Evolutionary conservation across 2,113 vertebrate species (phyloP).

Genomic region (Vombatus ursinus): DNA sequence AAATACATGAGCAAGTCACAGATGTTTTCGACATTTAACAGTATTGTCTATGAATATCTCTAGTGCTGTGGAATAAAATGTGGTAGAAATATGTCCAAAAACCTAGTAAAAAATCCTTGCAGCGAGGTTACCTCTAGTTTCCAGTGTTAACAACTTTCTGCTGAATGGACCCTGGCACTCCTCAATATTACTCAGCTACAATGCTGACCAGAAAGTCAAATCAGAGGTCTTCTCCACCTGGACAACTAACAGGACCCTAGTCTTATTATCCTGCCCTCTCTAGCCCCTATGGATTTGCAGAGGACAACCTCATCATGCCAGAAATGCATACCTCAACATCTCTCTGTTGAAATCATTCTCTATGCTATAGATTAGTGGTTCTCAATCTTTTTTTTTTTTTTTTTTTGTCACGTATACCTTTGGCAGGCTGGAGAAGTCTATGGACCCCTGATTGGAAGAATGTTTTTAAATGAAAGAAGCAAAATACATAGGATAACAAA

Average conservation of each 20-base stretch:
- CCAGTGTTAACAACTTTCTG: neutral
- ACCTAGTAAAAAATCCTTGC: neutral
- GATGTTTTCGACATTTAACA: conserved; percentile 59
- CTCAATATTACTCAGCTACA: conserved; percentile 23
- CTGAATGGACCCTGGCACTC: conserved; percentile 2
- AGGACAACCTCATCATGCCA: neutral
- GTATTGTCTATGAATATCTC: conserved; percentile 41
- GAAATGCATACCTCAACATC: neutral
- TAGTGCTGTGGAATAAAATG: conserved; percentile 10
- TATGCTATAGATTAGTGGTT: neutral
- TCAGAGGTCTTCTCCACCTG: neutral
- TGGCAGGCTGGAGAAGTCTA: neutral
- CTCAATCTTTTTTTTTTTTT: neutral
- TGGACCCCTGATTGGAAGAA: neutral
- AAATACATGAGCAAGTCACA: conserved; percentile 54
- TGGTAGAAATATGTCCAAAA: conserved; percentile 19
- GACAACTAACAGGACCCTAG: conserved; percentile 3
- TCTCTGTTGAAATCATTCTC: neutral
- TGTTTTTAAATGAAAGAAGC: neutral
- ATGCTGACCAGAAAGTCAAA: conserved; percentile 35
- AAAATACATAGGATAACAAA: neutral
- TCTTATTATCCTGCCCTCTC: conserved; percentile 15
- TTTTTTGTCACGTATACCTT: neutral
- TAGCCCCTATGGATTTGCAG: neutral
- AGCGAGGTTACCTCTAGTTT: conserved; percentile 9